A percentile compares a stretch with the other conserved stretches of the same genome.
These are phyloP conservation scores for Tragelaphus buxtoni DNA, from an alignment of 2,113 vertebrate genomes.

Conservation along the genomic window DNA sequence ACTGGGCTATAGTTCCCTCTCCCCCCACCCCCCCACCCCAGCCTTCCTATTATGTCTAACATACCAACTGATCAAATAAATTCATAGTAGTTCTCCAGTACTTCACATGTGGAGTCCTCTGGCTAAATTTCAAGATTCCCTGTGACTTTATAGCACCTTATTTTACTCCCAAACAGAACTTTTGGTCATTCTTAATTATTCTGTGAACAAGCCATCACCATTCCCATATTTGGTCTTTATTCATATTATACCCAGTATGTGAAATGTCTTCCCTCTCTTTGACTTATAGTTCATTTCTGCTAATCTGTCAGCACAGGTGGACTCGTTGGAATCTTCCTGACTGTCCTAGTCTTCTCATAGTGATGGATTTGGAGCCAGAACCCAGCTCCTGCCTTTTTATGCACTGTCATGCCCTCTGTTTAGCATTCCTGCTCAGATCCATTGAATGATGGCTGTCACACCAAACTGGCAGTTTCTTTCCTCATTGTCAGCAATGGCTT, in stretches of 20 bases:
- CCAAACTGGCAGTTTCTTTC: not conserved
- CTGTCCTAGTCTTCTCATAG: not conserved
- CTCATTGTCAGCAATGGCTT: not conserved
- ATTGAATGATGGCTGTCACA: not conserved
- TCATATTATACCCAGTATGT: not conserved
- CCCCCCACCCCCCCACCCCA: rapidly evolving
- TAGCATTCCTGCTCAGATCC: too few relatives aligned
- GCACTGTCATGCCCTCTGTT: not conserved
- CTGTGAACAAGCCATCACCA: not conserved
- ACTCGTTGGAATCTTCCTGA: not conserved
- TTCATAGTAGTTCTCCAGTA: not conserved
- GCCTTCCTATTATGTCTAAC: not conserved
- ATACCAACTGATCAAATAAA: not conserved
- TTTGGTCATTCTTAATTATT: not conserved
- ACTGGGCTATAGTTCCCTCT: not conserved
- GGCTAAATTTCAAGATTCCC: not conserved
- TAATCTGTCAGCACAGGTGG: not conserved
- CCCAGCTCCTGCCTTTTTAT: not conserved
- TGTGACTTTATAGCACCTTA: not conserved
- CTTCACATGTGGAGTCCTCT: not conserved
- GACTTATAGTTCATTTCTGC: not conserved
- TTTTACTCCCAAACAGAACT: not conserved
- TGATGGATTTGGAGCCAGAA: not conserved
- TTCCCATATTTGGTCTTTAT: not conserved
- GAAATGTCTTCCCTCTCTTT: not conserved